Evolutionary conservation across 2,888 invertebrate species (phyloP).

Genomic region (Amiota communis): DNA sequence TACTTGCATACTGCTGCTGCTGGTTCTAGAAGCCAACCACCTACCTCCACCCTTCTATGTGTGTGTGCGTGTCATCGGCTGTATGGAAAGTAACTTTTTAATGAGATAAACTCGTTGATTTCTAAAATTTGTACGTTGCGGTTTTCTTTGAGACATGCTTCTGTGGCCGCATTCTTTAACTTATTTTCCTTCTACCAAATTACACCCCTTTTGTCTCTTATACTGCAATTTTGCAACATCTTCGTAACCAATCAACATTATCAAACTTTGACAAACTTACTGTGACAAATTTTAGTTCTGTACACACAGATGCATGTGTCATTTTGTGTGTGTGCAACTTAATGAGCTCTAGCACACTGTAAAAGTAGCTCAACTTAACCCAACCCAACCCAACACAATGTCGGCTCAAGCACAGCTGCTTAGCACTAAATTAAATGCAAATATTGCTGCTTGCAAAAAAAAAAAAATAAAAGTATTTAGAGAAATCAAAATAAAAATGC

Average conservation of each 20-base stretch:
- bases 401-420: slow-evolving; percentile 30
- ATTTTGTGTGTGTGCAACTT: slow-evolving; percentile 55
- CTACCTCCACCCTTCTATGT: neutral
- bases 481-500: neutral
- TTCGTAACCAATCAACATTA: slow-evolving; percentile 49
- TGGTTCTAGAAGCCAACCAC: neutral
- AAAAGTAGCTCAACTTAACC: slow-evolving; percentile 61
- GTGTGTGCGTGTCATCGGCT: slow-evolving; percentile 47
- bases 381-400: no score
- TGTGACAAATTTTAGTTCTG: slow-evolving; percentile 63
- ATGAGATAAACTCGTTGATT: slow-evolving; percentile 70
- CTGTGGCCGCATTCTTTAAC: neutral
- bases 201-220: no score
- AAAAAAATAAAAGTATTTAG: neutral
- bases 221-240: slow-evolving; percentile 13
- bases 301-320: slow-evolving; percentile 43
- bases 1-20: slow-evolving; percentile 52
- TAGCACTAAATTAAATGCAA: slow-evolving; percentile 27
- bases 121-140: slow-evolving; percentile 61
- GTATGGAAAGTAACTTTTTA: slow-evolving; percentile 70
- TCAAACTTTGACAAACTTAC: slow-evolving; percentile 64
- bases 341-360: slow-evolving; percentile 65
- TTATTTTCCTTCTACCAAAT: no score
- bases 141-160: slow-evolving; percentile 52
- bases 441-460: slow-evolving; percentile 6